Base-by-base conservation (phyloP, 2,888 invertebrate species). In the Tanaodytes sp. region DNA sequence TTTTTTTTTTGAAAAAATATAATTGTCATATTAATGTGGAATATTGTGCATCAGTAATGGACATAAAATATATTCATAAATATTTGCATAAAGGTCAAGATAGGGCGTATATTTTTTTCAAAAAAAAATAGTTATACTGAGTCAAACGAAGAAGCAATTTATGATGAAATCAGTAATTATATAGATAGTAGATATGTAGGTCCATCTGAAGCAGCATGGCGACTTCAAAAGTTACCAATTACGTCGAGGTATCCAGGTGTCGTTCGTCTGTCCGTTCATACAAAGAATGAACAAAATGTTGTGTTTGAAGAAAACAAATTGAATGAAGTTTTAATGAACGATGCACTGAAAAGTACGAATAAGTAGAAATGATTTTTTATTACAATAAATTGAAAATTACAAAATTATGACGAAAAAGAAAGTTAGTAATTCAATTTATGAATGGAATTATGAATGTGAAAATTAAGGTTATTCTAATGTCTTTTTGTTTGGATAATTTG, bases 191-290 rank as follows among this genome's bases (percentile, higher is more conserved):
- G 70, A 51, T 72, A 73, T 40, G 48, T 70, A 11, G 59, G 70
- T 37, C 67, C 67, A 6, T 68, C 65, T 49, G 65, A 72, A 59
- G 71, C 72, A 33, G 73, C 71, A 31, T 69, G 71, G 72, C 30
- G 68, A 18, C 65, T 68, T 20, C 39, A 68, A 52, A 66, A 68
- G 61, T 59, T 66, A 12, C 66, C 68, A 39, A 23, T 72, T 30
- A 59, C 43, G 14, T 61, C 46, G 20, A 57, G 52, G 49, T 69
- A 59, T 6, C 72, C 69, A 31, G n/a, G 57, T 27, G 48, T 74
- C 42, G 30, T 62, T 40, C 23, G 52, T 16, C 64, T 66, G 46
- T 61, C 69, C 11, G 39, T 69, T n/a, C 69, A 69, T 64, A 36
- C 20, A 19, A 43, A 67, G 65, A 73, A 70, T 48, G 43, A 72